A percentile compares a stretch with the other conserved stretches of the same genome.
phyloP scores from a whole-genome alignment of 1,140 invertebrate genomes.

The Hyles euphorbiae region DNA sequence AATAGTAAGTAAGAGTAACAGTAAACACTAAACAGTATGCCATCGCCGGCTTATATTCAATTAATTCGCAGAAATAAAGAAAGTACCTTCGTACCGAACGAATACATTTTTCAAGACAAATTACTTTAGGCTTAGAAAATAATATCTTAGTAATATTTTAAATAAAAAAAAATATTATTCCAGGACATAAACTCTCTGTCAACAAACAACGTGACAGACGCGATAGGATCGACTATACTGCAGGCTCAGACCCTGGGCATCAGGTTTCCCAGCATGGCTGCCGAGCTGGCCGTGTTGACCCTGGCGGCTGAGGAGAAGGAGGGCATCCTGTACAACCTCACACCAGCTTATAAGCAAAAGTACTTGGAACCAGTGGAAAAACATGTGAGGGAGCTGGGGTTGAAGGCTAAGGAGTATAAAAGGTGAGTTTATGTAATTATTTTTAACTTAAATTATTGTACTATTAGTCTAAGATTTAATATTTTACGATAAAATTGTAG shows the following conservation, averaged over 20 bases:
- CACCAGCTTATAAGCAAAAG: constrained; percentile 80
- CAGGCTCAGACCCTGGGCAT: constrained; percentile 38
- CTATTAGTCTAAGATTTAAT: constrained; percentile 2
- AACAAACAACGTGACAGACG: constrained; percentile 46
- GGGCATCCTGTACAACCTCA: constrained; percentile 78
- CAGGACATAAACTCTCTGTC: constrained; percentile 57
- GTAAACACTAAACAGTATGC: no score
- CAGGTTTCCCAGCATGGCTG: constrained; percentile 31
- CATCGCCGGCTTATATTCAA: no score
- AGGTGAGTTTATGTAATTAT: constrained; percentile 30
- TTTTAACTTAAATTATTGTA: constrained; percentile 1
- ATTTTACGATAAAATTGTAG: constrained; percentile 19
- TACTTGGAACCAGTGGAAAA: constrained; percentile 80
- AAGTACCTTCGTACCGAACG: no score
- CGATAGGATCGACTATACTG: constrained; percentile 29
- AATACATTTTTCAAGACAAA: no score
- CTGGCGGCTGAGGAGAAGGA: constrained; percentile 76
- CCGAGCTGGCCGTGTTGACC: constrained; percentile 46
- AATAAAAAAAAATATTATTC: not conserved
- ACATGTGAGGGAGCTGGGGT: constrained; percentile 80
- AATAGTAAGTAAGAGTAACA: no score
- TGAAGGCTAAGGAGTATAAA: constrained; percentile 78
- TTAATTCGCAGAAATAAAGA: no score
- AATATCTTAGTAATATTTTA: no score
- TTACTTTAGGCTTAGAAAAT: no score